These are phyloP conservation scores for Hylyphantes graminicola DNA, from an alignment of 1,140 invertebrate genomes.

Conservation along the genomic window DNA sequence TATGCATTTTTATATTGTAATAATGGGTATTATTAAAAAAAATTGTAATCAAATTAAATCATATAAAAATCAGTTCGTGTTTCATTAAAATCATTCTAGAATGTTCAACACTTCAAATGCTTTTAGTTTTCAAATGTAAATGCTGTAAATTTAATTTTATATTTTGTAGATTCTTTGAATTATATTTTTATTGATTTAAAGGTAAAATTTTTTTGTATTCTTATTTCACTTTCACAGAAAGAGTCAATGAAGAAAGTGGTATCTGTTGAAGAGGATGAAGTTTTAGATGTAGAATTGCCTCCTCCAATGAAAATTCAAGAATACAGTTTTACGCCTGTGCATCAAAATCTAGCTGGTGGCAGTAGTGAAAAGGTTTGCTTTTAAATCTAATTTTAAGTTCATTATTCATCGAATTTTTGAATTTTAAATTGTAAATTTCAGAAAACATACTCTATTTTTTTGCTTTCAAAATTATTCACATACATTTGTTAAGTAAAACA, in stretches of 20 bases:
- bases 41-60: no score
- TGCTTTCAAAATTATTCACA: no score
- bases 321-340: constrained; percentile 75
- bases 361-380: constrained; percentile 42
- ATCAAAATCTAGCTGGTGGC: constrained; percentile 64
- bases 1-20: neutral
- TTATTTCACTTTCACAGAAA: constrained; percentile 14
- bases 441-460: no score
- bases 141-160: no score
- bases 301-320: constrained; percentile 96
- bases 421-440: no score
- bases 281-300: constrained; percentile 85
- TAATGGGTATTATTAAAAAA: no score
- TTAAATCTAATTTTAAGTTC: no score
- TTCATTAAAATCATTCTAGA: no score
- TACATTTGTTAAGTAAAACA: no score
- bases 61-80: no score
- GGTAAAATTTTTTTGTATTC: neutral
- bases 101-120: neutral
- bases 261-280: constrained; percentile 77
- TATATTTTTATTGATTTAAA: neutral
- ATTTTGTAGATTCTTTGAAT: no score
- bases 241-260: constrained; percentile 24
- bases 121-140: neutral
- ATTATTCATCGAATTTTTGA: no score